Conservation (phyloP, 2,113 vertebrate genomes). For the Alligator sinensis region DNA sequence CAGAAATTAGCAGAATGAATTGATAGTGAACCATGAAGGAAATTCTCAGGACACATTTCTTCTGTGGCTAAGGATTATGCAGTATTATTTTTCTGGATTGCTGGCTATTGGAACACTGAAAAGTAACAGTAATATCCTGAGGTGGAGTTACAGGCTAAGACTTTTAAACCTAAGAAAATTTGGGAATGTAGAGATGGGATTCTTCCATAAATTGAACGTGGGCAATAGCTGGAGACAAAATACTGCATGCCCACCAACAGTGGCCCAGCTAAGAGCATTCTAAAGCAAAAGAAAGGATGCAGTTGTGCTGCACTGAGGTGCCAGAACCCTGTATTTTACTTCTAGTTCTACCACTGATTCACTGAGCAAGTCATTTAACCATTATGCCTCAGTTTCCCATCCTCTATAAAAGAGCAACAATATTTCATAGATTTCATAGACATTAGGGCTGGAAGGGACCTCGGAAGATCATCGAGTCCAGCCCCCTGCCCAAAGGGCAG, state of each 20-base stretch:
- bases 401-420: background rate
- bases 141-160: background rate
- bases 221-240: background rate
- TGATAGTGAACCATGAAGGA: background rate
- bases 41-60: background rate
- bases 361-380: background rate
- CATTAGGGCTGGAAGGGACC: no score
- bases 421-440: no score
- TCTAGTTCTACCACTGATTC: background rate
- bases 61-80: background rate
- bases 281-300: background rate
- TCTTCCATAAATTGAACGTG: background rate
- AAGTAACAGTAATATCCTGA: background rate
- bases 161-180: background rate
- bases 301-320: background rate
- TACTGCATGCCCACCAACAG: background rate
- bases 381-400: background rate
- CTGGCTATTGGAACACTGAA: background rate
- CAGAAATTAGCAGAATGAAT: background rate
- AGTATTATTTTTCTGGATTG: background rate
- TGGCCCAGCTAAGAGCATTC: background rate
- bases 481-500: no score
- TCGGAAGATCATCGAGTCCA: no score
- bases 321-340: fast-evolving
- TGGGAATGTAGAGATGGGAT: background rate